Percentiles rank a stretch among this genome's conserved stretches.
phyloP scores from a whole-genome alignment of 2,797 vertebrate species.

The Diceros bicornis region DNA sequence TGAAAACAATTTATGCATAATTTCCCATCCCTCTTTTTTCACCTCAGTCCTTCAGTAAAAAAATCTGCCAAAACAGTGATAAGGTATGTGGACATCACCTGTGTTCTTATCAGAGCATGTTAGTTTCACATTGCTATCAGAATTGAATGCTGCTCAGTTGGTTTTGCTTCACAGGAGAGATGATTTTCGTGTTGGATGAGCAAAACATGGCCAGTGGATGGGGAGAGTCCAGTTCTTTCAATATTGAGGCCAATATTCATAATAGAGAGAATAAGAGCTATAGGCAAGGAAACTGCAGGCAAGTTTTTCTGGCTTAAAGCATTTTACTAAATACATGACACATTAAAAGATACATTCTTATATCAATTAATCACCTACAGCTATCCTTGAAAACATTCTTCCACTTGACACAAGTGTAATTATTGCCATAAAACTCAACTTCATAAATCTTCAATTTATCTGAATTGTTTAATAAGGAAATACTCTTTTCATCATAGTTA shows the following conservation, averaged over 20 bases:
- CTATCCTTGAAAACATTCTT: conserved; percentile 7
- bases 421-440: conserved; percentile 17
- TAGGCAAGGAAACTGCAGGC: background rate
- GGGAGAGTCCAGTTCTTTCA: background rate
- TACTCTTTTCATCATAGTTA: conserved; percentile 24
- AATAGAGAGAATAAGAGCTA: background rate
- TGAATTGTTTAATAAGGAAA: background rate
- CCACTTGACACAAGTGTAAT: background rate
- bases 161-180: background rate
- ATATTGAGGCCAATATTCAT: background rate
- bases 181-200: background rate
- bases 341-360: background rate
- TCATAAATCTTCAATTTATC: background rate
- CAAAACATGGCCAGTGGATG: background rate
- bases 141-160: background rate
- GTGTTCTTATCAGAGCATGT: background rate
- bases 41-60: background rate
- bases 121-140: background rate
- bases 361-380: background rate
- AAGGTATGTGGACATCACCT: background rate
- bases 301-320: background rate
- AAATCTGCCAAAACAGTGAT: background rate
- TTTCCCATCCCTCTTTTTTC: background rate
- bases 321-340: background rate
- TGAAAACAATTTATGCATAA: background rate